Percentiles rank a stretch among this genome's conserved stretches.
Evolutionary conservation across 2,113 vertebrate genomes (phyloP).

Genomic region (Protobothrops mucrosquamatus): DNA sequence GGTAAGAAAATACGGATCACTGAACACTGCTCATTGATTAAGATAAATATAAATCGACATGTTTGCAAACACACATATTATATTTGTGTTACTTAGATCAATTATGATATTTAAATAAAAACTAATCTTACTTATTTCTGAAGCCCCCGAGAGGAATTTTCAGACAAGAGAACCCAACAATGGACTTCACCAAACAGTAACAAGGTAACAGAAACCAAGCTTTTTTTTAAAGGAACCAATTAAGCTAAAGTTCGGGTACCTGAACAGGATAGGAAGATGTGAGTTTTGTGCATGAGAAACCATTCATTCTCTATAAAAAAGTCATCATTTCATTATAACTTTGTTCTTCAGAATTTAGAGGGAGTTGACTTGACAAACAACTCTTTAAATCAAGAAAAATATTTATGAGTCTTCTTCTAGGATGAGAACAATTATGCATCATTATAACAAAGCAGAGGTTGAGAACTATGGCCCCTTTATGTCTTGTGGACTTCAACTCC

Average conservation of each 20-base stretch:
- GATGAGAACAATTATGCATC: neutral
- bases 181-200: neutral
- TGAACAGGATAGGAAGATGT: neutral
- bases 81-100: neutral
- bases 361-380: neutral
- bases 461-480: neutral
- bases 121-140: slow-evolving; percentile 15
- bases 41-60: slow-evolving; percentile 44
- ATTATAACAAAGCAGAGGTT: neutral
- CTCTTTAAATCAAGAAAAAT: neutral
- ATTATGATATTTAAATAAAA: slow-evolving; percentile 5
- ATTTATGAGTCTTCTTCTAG: neutral
- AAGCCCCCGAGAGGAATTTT: slow-evolving; percentile 5
- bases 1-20: slow-evolving; percentile 48
- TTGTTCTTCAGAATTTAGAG: neutral
- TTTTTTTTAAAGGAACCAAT: neutral
- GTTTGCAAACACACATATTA: neutral
- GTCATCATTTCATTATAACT: neutral
- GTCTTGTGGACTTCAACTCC: neutral
- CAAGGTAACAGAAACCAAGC: neutral
- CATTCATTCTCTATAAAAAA: neutral
- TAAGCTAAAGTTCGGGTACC: neutral
- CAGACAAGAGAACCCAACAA: neutral
- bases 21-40: slow-evolving; percentile 29
- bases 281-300: neutral